Evolutionary conservation across 2,113 vertebrate genomes (phyloP), one percentile per base, ranked within the genome.

Genomic region (Alethe diademata): DNA sequence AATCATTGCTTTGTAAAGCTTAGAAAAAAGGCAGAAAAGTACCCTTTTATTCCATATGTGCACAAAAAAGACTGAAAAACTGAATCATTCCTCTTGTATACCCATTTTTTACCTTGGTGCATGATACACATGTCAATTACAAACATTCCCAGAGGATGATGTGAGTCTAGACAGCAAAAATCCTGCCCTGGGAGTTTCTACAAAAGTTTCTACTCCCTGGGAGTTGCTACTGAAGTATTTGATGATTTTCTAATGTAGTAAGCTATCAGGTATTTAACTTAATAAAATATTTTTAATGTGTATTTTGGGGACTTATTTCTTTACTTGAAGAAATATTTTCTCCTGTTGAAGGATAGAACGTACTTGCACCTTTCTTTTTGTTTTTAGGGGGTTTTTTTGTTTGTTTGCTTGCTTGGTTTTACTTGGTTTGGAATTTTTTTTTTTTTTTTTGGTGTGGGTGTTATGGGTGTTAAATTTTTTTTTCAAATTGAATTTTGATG

Each of bases 291-390:
- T 31, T 36, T 31, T 11, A 16, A 28, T 51, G 50, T 28, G 15
- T 28, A 3, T 51, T 51, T 43, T 42, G 8, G 4, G 1, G 6
- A 0, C 58, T 61, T 17, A 2, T 45, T 58, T 20, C 4, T 36
- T 35, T 40, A 11, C 33, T 58, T n/a, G 38, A 28, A 48, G 1
- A 78, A 40, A 74, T 81, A 56, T 60, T 74, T 76, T 19, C 15
- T 50, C n/a, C 42, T 9, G 11, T 11, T 58, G 35, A 93, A 58
- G 20, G 45, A 57, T 23, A 43, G 28, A 80, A 72, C 1, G 4
- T 73, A 54, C 8, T 9, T 42, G 58, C 82, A 38, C 3, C 2
- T 25, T 23, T 57, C 3, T 7, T 45, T 29, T 38, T 40, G 2
- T 7, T 25, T 20, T 19, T 33, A 10, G 15, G 7, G 17, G 26